Evolutionary conservation across 2,797 vertebrate species (phyloP).

Genomic region (Chanos chanos): DNA sequence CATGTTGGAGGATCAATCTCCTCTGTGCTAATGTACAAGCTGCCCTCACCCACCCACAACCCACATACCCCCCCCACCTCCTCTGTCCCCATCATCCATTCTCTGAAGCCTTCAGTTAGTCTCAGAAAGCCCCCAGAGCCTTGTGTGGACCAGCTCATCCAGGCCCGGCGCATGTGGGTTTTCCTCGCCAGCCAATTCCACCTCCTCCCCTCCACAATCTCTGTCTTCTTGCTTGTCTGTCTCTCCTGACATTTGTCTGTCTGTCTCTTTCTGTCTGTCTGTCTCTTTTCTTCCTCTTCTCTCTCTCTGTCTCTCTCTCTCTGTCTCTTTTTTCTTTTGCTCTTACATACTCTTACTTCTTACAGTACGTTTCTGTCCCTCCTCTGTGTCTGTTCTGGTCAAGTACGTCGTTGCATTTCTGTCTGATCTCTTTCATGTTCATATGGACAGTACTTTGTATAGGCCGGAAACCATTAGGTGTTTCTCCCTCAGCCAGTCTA

Average conservation of each 20-base stretch:
- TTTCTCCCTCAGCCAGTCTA: constrained; percentile 30
- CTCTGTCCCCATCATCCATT: no score
- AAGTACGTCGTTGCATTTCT: constrained; percentile 37
- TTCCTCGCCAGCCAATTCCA: no score
- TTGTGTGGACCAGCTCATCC: no score
- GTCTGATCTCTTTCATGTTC: constrained; percentile 24
- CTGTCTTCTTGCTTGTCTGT: no score
- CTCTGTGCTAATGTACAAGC: constrained; percentile 12
- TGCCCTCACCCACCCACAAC: no score
- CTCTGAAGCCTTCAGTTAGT: no score
- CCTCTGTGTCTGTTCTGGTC: background rate
- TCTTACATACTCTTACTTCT: constrained; percentile 14
- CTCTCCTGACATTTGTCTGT: no score
- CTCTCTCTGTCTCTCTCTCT: constrained; percentile 8
- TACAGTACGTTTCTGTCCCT: background rate
- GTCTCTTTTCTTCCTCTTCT: background rate
- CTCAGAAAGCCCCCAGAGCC: constrained; percentile 12
- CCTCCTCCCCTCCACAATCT: no score
- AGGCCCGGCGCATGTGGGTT: no score
- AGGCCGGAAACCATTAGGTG: constrained; percentile 27
- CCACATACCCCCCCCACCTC: no score
- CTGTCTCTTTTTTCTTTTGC: constrained; percentile 10
- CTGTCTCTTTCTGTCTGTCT: background rate
- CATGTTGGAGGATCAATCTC: constrained; percentile 36
- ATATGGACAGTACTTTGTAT: constrained; percentile 34